Evolutionary conservation across 2,113 vertebrate genomes (phyloP).

Genomic region (Petrocephalus microphthalmus): DNA sequence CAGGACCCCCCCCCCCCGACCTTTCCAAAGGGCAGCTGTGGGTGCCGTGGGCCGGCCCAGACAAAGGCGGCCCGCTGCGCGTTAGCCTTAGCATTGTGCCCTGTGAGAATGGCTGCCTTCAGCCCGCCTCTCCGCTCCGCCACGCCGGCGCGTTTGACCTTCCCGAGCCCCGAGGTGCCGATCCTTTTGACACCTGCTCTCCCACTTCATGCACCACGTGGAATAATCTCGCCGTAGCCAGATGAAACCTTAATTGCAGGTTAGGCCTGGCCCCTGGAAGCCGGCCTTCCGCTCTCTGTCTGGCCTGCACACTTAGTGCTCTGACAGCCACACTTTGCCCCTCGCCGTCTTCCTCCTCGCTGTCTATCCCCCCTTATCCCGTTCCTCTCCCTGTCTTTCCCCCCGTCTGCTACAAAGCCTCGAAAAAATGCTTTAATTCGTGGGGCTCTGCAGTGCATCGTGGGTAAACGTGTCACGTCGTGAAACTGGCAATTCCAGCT

Average conservation of each 20-base stretch:
- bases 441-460: constrained; percentile 68
- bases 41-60: neutral
- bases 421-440: constrained; percentile 46
- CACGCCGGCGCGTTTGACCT: neutral
- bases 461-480: constrained; percentile 64
- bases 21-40: constrained; percentile 7
- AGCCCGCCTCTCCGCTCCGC: neutral
- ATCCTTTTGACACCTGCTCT: neutral
- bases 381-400: neutral
- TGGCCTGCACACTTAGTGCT: neutral
- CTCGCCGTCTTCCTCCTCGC: constrained; percentile 24
- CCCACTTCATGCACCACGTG: neutral
- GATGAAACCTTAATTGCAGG: neutral
- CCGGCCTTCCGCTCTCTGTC: neutral
- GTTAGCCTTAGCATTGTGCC: neutral
- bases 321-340: constrained; percentile 9
- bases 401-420: neutral
- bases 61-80: neutral
- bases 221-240: neutral
- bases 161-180: neutral
- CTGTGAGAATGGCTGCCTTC: neutral
- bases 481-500: constrained; percentile 54
- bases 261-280: neutral
- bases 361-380: neutral
- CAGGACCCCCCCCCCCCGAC: neutral